These are phyloP conservation scores for Machimus atricapillus DNA, from an alignment of 2,888 invertebrate species.

Conservation along the genomic window DNA sequence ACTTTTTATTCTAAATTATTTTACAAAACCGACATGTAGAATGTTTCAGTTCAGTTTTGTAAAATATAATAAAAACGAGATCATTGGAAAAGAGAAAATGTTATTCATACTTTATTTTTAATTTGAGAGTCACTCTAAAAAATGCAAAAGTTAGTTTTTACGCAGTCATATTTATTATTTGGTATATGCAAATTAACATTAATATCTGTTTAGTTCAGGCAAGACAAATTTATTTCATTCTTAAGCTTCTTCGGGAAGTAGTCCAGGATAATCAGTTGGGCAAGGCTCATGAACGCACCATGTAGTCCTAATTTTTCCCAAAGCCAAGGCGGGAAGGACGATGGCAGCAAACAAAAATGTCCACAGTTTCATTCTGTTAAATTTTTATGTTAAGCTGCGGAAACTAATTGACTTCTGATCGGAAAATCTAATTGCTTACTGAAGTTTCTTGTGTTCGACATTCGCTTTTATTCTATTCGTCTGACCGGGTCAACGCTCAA, in stretches of 20 bases:
- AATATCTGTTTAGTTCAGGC: neutral
- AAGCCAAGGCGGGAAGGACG: neutral
- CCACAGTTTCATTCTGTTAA: neutral
- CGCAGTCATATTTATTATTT: neutral
- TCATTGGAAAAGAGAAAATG: too few species aligned
- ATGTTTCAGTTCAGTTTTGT: too few species aligned
- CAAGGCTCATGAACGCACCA: neutral
- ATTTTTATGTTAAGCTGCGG: neutral
- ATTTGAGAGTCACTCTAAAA: too few species aligned
- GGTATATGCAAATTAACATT: neutral
- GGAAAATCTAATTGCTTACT: neutral
- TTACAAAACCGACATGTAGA: too few species aligned
- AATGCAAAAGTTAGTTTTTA: too few species aligned
- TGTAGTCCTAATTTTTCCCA: neutral
- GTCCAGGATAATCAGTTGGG: neutral
- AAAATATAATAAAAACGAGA: too few species aligned
- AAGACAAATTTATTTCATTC: neutral
- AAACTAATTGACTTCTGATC: neutral
- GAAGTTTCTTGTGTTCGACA: neutral
- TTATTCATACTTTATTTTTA: too few species aligned
- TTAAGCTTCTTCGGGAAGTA: neutral
- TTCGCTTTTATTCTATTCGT: neutral
- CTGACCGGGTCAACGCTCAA: neutral
- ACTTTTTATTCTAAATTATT: too few species aligned
- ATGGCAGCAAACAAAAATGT: neutral